Evolutionary conservation across 2,888 invertebrate genomes (phyloP).

Genomic region (Nymphalis c-album): DNA sequence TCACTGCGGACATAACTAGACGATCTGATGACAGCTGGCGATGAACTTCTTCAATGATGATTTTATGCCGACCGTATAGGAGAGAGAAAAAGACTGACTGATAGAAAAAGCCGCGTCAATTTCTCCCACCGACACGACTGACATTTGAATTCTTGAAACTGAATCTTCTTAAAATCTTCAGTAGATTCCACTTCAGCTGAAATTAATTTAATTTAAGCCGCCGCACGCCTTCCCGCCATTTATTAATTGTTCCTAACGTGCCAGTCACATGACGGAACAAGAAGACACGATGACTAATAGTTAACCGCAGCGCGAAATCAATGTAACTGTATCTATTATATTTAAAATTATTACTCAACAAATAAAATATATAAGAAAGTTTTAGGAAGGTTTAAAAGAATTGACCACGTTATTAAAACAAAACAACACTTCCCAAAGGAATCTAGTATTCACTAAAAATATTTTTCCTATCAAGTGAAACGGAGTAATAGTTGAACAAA

Average conservation of each 20-base stretch:
- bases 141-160: slow-evolving; percentile 56
- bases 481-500: slow-evolving; percentile 43
- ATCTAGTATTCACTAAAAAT: slow-evolving; percentile 24
- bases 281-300: slow-evolving; percentile 44
- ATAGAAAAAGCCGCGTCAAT: slow-evolving; percentile 83
- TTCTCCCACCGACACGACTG: slow-evolving; percentile 84
- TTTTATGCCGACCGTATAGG: slow-evolving; percentile 84
- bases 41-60: slow-evolving; percentile 41
- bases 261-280: slow-evolving; percentile 59
- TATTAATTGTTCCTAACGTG: slow-evolving; percentile 38
- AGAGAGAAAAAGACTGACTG: slow-evolving; percentile 91
- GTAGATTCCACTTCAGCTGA: slow-evolving; percentile 49
- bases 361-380: slow-evolving; percentile 54
- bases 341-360: slow-evolving; percentile 41
- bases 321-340: not conserved
- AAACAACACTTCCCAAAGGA: slow-evolving; percentile 30
- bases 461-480: slow-evolving; percentile 15
- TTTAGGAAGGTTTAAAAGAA: slow-evolving; percentile 74
- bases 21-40: slow-evolving; percentile 28
- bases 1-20: slow-evolving; percentile 72
- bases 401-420: slow-evolving; percentile 51
- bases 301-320: not conserved
- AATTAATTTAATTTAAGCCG: slow-evolving; percentile 48
- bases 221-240: slow-evolving; percentile 40
- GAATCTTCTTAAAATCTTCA: slow-evolving; percentile 42